These are phyloP conservation scores for Pelodytes ibericus DNA, from an alignment of 2,797 vertebrate species.

Conservation along the genomic window DNA sequence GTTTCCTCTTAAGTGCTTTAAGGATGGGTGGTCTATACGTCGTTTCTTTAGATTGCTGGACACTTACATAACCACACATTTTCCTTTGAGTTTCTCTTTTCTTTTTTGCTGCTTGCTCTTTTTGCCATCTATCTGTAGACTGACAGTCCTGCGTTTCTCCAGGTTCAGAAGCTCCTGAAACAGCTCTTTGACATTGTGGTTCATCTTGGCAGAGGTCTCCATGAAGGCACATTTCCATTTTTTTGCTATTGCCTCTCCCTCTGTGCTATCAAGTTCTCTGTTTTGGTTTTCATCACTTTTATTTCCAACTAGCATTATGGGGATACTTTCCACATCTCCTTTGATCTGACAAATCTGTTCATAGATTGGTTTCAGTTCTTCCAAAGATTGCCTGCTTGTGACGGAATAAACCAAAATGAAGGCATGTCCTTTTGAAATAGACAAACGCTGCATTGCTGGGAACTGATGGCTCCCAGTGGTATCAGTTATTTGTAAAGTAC, in stretches of 20 bases:
- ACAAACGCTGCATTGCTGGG: constrained; percentile 83
- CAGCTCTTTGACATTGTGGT: constrained; percentile 81
- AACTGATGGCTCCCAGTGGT: constrained; percentile 84
- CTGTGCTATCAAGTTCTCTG: constrained; percentile 75
- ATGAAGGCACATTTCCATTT: constrained; percentile 84
- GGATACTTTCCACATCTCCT: constrained; percentile 79
- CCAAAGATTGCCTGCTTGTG: constrained; percentile 80
- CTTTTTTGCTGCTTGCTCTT: constrained; percentile 83
- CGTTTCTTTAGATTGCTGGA: background rate
- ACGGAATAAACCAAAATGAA: constrained; percentile 83
- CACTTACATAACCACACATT: constrained; percentile 80
- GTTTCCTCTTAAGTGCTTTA: constrained; percentile 33
- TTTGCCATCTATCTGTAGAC: constrained; percentile 83
- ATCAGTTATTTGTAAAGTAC: constrained; percentile 83
- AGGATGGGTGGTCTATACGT: background rate
- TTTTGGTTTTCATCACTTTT: constrained; percentile 80
- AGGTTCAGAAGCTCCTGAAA: constrained; percentile 82
- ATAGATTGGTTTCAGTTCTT: constrained; percentile 81
- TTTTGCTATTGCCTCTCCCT: constrained; percentile 78
- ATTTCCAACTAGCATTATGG: constrained; percentile 84
- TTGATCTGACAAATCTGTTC: constrained; percentile 85
- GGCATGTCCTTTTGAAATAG: constrained; percentile 82
- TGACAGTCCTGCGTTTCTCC: constrained; percentile 83
- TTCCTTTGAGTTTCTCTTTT: constrained; percentile 82
- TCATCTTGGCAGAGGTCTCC: constrained; percentile 83